These are phyloP conservation scores for Corvus cornix DNA, from an alignment of 2,113 vertebrate genomes.

Conservation along the genomic window DNA sequence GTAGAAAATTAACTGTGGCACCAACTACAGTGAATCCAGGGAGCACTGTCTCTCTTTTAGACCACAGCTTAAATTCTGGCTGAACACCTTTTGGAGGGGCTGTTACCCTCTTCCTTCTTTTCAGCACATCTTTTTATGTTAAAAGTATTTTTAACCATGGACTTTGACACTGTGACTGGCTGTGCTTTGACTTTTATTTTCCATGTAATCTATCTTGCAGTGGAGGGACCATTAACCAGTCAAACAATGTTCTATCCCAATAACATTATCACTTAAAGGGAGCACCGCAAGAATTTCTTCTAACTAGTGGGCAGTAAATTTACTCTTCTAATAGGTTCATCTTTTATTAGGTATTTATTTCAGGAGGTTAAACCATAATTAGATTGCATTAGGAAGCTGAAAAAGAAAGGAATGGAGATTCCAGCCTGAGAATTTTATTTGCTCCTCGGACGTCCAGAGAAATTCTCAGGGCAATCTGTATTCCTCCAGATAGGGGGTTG, in stretches of 20 bases:
- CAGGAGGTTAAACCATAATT: constrained; percentile 73
- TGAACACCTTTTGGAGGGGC: not conserved
- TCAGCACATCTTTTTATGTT: constrained; percentile 37
- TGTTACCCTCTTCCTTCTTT: constrained; percentile 11
- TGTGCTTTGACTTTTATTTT: constrained; percentile 57
- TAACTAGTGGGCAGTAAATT: constrained; percentile 71
- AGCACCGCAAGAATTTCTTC: constrained; percentile 44
- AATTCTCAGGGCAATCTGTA: constrained; percentile 58
- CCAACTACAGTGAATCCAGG: not conserved
- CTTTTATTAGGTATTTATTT: constrained; percentile 81
- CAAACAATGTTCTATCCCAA: constrained; percentile 67
- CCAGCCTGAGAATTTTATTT: constrained; percentile 62
- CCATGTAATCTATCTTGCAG: constrained; percentile 65
- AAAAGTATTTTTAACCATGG: constrained; percentile 5
- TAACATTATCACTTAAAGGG: constrained; percentile 57
- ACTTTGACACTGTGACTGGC: constrained; percentile 42
- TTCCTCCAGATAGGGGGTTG: constrained; percentile 57
- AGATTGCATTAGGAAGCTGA: constrained; percentile 62
- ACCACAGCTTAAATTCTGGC: not conserved
- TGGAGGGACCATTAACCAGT: constrained; percentile 64
- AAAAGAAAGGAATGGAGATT: constrained; percentile 53
- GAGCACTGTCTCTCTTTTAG: not conserved
- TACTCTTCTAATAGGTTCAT: constrained; percentile 76
- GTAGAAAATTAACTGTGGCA: not conserved
- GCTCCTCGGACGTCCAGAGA: constrained; percentile 52